Conservation (phyloP, 2,888 invertebrate genomes). For the Onthophagus sagittarius region DNA sequence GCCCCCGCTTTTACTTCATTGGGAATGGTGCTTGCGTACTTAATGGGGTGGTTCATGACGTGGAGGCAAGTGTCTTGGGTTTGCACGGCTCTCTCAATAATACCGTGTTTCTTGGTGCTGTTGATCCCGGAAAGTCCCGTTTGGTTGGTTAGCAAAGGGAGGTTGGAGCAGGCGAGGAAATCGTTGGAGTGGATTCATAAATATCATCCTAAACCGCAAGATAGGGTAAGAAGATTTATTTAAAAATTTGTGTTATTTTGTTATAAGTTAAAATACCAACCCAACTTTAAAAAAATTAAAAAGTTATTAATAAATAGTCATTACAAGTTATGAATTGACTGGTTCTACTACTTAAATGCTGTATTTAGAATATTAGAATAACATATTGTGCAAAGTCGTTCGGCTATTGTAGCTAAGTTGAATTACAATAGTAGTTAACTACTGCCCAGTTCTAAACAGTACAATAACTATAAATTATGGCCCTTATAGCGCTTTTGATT, state of each 20-base stretch:
- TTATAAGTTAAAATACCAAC: no score
- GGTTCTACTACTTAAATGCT: no score
- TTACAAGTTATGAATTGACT: no score
- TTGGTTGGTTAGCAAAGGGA: slow-evolving; percentile 56
- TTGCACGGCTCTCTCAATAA: slow-evolving; percentile 50
- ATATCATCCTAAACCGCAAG: slow-evolving; percentile 48
- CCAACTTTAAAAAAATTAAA: no score
- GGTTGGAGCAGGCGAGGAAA: slow-evolving; percentile 53
- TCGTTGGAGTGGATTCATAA: slow-evolving; percentile 52
- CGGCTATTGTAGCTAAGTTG: no score
- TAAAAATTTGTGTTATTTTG: background rate
- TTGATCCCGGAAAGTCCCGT: slow-evolving; percentile 58
- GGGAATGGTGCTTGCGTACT: slow-evolving; percentile 56
- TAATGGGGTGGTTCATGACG: slow-evolving; percentile 52
- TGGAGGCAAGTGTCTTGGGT: slow-evolving; percentile 58
- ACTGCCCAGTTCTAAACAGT: no score
- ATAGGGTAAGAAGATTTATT: slow-evolving; percentile 45
- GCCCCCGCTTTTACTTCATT: slow-evolving; percentile 58
- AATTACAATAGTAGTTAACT: no score
- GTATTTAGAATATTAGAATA: no score
- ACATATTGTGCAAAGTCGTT: no score
- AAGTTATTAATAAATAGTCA: no score
- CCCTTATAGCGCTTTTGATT: no score
- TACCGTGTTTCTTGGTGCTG: slow-evolving; percentile 51
- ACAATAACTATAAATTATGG: no score